phyloP scores from a whole-genome alignment of 2,888 invertebrate genomes.

The Pilophorus perplexus region DNA sequence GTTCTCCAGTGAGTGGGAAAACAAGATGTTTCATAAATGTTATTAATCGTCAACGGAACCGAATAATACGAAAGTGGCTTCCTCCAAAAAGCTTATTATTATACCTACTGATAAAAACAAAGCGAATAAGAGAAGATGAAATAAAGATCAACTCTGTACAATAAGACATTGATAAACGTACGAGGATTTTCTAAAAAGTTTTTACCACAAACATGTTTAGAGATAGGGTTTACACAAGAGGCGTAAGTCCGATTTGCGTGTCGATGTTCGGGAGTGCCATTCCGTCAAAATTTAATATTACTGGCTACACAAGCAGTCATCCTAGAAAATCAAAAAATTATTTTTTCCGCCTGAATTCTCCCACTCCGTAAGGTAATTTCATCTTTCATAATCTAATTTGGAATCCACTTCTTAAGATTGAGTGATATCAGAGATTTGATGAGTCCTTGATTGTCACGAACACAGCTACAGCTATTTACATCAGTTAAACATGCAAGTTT shows the following conservation, averaged over 20 bases:
- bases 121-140: slow-evolving; percentile 1
- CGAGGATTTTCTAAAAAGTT: slow-evolving; percentile 19
- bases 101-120: neutral
- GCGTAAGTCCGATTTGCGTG: neutral
- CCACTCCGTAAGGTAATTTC: too few species aligned
- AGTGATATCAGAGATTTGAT: too few species aligned
- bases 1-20: neutral
- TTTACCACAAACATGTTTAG: slow-evolving; percentile 12
- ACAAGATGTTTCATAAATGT: neutral
- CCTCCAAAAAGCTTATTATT: slow-evolving; percentile 6
- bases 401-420: too few species aligned
- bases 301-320: neutral
- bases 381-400: too few species aligned
- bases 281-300: neutral
- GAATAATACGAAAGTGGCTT: neutral
- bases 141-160: slow-evolving; percentile 11
- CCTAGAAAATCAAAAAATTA: too few species aligned
- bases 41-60: neutral
- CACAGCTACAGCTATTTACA: slow-evolving; percentile 11
- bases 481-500: too few species aligned
- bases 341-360: too few species aligned
- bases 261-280: neutral
- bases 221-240: neutral
- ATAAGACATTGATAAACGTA: slow-evolving; percentile 10
- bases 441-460: slow-evolving; percentile 5